A percentile compares a stretch with the other conserved stretches of the same genome.
phyloP scores from a whole-genome alignment of 2,113 vertebrate genomes.

The Antechinus stuartii region DNA sequence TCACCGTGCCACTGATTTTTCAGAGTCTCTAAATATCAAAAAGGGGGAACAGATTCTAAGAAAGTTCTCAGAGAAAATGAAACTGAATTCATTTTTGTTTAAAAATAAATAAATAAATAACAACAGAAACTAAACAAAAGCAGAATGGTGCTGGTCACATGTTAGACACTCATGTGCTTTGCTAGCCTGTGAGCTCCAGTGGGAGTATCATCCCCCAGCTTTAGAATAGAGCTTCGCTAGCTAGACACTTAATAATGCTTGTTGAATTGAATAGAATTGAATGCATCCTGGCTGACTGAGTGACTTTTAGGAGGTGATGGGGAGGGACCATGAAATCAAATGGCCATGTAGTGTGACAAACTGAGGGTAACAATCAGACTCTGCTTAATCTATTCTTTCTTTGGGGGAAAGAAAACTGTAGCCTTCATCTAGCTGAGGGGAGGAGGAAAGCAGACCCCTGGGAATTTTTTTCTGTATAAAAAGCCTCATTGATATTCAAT shows the following conservation, averaged over 20 bases:
- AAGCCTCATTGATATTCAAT: not conserved
- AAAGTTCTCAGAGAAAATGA: not conserved
- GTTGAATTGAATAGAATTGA: not conserved
- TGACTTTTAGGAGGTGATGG: not conserved
- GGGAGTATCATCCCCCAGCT: not conserved
- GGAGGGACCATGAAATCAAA: not conserved
- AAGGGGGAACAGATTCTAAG: not conserved
- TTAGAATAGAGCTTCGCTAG: not conserved
- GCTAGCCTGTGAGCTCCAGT: not conserved
- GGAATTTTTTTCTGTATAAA: not conserved
- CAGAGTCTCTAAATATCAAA: not conserved
- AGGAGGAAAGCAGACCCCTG: not conserved
- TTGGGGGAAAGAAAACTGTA: not conserved
- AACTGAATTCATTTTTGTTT: not conserved
- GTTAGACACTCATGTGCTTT: not conserved
- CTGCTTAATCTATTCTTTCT: not conserved
- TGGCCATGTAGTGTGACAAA: not conserved
- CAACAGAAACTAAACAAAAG: not conserved
- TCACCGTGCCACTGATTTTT: not conserved
- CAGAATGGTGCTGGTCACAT: not conserved
- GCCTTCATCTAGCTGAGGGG: not conserved
- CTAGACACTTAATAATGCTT: not conserved
- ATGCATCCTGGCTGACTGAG: not conserved
- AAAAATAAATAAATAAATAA: not conserved
- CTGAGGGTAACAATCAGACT: not conserved